Conservation (phyloP, 2,797 vertebrate species). For the Mareca strepera region DNA sequence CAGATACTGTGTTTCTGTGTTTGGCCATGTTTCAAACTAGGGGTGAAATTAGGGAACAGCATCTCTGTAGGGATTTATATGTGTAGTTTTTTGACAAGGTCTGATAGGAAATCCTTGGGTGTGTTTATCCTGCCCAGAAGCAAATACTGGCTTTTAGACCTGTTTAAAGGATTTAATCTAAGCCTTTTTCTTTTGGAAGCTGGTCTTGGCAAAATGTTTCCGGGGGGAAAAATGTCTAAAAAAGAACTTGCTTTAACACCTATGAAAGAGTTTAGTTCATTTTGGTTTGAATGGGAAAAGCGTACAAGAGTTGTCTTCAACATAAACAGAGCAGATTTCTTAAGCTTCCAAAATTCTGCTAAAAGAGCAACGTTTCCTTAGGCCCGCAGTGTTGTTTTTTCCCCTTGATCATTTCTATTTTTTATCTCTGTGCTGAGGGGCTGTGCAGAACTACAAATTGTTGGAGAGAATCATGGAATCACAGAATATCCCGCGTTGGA, state of each 20-base stretch:
- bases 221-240: no score
- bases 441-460: neutral
- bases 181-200: neutral
- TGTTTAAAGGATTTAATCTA: neutral
- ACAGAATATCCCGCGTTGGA: neutral
- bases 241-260: neutral
- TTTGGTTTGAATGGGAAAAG: neutral
- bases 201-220: neutral
- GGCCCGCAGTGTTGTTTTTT: neutral
- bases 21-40: neutral
- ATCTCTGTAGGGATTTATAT: neutral
- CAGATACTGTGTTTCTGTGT: neutral
- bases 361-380: neutral
- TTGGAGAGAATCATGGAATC: neutral
- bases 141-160: neutral
- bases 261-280: neutral
- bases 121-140: neutral
- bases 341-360: neutral
- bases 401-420: neutral
- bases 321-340: neutral
- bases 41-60: neutral
- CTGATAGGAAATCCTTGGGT: neutral
- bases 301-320: neutral
- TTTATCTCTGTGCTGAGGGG: neutral
- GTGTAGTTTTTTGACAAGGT: neutral